Base-by-base conservation (phyloP, 2,113 vertebrate genomes). In the Mastomys natalensis region DNA sequence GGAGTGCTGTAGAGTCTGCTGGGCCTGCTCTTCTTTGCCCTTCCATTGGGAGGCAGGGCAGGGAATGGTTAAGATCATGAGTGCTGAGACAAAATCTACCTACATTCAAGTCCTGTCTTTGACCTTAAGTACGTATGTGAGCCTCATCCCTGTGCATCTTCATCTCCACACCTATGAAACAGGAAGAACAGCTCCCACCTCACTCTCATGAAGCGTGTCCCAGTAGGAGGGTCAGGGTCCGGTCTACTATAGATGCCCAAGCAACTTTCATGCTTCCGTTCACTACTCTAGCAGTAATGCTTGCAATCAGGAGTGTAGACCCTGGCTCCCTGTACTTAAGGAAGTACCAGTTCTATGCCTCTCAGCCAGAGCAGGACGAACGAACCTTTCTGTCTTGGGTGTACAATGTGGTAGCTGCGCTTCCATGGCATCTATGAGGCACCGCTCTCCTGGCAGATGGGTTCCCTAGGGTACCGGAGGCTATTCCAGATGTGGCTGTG, bases 401-500 rank as follows among this genome's bases (percentile, higher is more conserved):
- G 85, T 48, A 84, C 93, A 90, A 89, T 22, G 6, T 45, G 82
- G 48, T 60, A n/a, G 60, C 43, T 43, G 60, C 37, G 0, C 93
- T 96, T 96, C 78, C 58, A 4, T 62, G 84, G 89, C 62, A 60
- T 94, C 73, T 92, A 9, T 13, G 89, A 58, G 70, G 19, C 62
- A 95, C 66, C 0, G 9, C 60, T 89, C 48, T n/a, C 1, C 64
- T 81, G 86, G 89, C 95, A 97, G 93, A 94, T 85, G 74, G 22
- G 29, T 86, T 51, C 55, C 51, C 3, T 26, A 37, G 91, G 90
- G 88, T 92, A 94, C 51, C 95, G 92, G 85, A 86, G 66, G 9
- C 90, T 43, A 22, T 48, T n/a, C 34, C 95, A 97, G 97, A 95
- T 97, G 82, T 68, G 77, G 81, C 34, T 16, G 1, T 55, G 74